Conservation (phyloP, 2,888 invertebrate species). For the Elegia similella region DNA sequence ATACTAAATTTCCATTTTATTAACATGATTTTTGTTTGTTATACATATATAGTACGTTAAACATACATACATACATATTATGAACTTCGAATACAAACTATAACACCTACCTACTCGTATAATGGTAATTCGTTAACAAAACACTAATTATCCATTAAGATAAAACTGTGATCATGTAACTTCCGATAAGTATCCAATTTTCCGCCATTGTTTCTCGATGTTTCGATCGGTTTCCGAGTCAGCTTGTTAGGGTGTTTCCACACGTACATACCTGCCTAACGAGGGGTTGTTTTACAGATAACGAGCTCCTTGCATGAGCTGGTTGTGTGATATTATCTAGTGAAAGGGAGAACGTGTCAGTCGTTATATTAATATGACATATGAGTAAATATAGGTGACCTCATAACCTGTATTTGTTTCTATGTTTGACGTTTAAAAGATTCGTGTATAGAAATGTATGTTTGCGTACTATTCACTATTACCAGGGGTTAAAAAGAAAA, state of each 20-base stretch:
- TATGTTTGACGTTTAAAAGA: no score
- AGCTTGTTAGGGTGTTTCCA: constrained; percentile 38
- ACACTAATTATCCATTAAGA: not conserved
- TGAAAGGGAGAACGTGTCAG: not conserved
- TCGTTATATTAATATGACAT: not conserved
- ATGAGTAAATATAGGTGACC: not conserved
- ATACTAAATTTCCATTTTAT: no score
- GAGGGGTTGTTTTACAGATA: constrained; percentile 21
- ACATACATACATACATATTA: no score
- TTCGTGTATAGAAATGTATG: no score
- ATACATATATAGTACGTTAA: no score
- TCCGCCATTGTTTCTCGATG: constrained; percentile 25
- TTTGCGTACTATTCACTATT: no score
- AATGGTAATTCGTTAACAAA: no score
- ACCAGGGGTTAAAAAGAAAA: no score
- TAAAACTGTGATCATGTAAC: not conserved
- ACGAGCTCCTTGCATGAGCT: constrained; percentile 20
- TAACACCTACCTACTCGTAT: no score
- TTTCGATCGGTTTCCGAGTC: constrained; percentile 26
- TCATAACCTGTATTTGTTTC: not conserved
- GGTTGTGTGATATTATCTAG: constrained; percentile 1
- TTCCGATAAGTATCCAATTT: constrained; percentile 16
- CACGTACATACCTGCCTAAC: constrained; percentile 22
- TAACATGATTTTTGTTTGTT: no score
- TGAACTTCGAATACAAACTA: no score